These are phyloP conservation scores for Platerodrilus igneus DNA, from an alignment of 2,888 invertebrate species.

Conservation along the genomic window DNA sequence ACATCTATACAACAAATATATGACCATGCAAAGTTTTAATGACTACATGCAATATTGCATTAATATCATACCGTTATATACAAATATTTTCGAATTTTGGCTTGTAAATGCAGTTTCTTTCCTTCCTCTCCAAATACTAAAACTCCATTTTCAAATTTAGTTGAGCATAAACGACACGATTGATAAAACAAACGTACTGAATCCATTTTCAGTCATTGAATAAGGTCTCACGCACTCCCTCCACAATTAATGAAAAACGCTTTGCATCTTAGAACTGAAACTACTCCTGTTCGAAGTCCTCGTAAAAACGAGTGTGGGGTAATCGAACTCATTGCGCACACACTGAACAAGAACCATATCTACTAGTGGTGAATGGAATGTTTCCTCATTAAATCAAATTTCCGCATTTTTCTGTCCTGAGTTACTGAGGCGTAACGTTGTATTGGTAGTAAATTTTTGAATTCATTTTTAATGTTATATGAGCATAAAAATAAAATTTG, in stretches of 20 bases:
- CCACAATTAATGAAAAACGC: conserved; percentile 30
- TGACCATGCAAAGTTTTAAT: conserved; percentile 12
- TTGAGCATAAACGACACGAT: conserved; percentile 62
- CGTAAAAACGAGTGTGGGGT: conserved; percentile 39
- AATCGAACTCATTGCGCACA: conserved; percentile 43
- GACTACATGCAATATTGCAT: conserved; percentile 28
- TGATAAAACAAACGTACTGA: conserved; percentile 30
- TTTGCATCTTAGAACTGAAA: conserved; percentile 32
- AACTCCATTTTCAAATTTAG: conserved; percentile 56
- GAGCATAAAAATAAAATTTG: too few relatives aligned
- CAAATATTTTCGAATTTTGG: conserved; percentile 65
- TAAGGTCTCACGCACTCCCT: conserved; percentile 23
- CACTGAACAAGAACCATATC: conserved; percentile 43
- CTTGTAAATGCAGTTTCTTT: conserved; percentile 58
- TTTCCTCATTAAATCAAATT: too few relatives aligned
- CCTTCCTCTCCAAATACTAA: conserved; percentile 65
- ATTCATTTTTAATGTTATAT: too few relatives aligned
- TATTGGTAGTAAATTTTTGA: too few relatives aligned
- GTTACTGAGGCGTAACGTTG: too few relatives aligned
- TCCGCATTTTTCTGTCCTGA: too few relatives aligned
- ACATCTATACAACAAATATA: conserved; percentile 7
- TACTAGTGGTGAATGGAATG: too few relatives aligned
- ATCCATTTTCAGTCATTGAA: conserved; percentile 40
- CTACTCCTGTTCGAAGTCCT: conserved; percentile 33
- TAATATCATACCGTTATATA: conserved; percentile 56